Evolutionary conservation across 2,888 invertebrate genomes (phyloP), one percentile per base, ranked within the genome.

Genomic region (Pomacea canaliculata): DNA sequence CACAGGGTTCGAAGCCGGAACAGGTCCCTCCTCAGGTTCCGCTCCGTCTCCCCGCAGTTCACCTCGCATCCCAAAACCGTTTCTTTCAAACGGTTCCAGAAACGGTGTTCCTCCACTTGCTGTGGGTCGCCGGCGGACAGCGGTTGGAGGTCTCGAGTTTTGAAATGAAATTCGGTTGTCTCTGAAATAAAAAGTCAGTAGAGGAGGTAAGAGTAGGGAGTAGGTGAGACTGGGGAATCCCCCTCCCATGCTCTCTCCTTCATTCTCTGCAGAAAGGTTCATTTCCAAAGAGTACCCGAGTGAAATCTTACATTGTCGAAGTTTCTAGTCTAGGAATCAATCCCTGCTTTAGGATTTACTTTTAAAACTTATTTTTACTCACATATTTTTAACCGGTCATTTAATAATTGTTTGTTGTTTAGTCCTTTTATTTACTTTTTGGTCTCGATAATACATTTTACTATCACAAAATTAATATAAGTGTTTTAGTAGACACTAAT

Each of bases 11-110:
- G 76, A 18, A 84, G 75, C 10, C 60, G 71, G 8, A 78, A 78
- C 46, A 84, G 72, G 5, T 80, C 77, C 10, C 51, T 23, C 8
- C 63, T 63, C 62, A 84, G 70, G 1, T 76, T 73, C 37, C 37
- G 72, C 19, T 68, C 73, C 19, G 78, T 74, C 3, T 76, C 78
- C 9, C 82, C 81, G 19, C 79, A 73, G 75, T 83, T 83, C 49
- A 82, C 81, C 63, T 79, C 77, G 16, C 70, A 70, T 5, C 83
- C 84, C 12, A 82, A 74, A 4, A 82, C 72, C 9, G 81, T 72
- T 37, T 66, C 63, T 56, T 78, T 76, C 56, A 84, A 78, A 12
- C 73, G 69, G 37, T 77, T 76, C 84, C 84, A 84, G 80, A 84
- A 84, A 1, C 51, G 27, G 59, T 73, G 75, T 65, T 83, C 83